phyloP scores from a whole-genome alignment of 2,113 vertebrate species.

The Pituophis catenifer region DNA sequence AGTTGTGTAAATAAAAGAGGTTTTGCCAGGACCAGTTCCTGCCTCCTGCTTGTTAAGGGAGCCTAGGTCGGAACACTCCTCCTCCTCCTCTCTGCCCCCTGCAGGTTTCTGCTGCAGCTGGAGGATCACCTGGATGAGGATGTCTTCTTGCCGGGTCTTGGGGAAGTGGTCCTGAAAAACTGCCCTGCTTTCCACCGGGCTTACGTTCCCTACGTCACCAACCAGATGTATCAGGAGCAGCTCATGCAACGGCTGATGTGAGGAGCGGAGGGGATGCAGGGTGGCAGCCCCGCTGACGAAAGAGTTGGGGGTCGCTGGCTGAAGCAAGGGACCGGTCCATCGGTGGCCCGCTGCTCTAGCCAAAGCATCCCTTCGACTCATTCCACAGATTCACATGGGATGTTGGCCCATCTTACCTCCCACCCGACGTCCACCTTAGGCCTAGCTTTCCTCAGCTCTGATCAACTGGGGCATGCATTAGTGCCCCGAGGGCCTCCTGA shows the following conservation, averaged over 20 bases:
- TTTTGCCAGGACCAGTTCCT: too few relatives aligned
- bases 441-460: background rate
- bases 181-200: constrained; percentile 58
- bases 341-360: background rate
- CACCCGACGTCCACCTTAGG: background rate
- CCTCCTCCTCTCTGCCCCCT: background rate
- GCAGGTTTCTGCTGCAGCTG: constrained; percentile 74
- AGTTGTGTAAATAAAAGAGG: too few relatives aligned
- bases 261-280: constrained; percentile 17
- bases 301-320: background rate
- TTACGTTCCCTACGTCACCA: constrained; percentile 77
- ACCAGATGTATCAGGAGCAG: constrained; percentile 80
- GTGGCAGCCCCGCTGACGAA: rapidly evolving
- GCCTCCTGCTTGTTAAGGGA: too few relatives aligned
- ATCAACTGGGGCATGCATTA: background rate
- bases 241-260: constrained; percentile 71
- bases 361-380: background rate
- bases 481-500: rapidly evolving
- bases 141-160: constrained; percentile 65
- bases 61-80: background rate
- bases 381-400: background rate
- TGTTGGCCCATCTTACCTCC: background rate
- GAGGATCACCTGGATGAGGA: constrained; percentile 66
- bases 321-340: background rate
- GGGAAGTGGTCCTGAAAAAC: constrained; percentile 70